phyloP scores from a whole-genome alignment of 2,113 vertebrate species.

The Strix aluco region DNA sequence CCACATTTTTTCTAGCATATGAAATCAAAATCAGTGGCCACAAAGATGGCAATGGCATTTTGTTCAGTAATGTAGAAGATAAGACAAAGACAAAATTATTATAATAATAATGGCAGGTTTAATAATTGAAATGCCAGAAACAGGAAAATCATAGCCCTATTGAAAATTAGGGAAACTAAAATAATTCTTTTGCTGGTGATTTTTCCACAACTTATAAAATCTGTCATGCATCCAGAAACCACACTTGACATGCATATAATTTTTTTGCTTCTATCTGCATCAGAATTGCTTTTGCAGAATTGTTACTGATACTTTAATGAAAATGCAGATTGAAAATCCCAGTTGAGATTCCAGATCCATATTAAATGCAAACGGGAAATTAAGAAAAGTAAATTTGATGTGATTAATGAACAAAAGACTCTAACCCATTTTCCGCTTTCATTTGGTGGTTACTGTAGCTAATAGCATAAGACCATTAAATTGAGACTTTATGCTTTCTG shows the following conservation, averaged over 20 bases:
- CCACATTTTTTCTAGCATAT: background rate
- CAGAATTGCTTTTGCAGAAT: background rate
- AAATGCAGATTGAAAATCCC: background rate
- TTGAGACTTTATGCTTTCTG: background rate
- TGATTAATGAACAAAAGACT: background rate
- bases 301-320: background rate
- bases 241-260: accelerated
- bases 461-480: background rate
- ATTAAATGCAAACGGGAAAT: background rate
- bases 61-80: background rate
- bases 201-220: background rate
- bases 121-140: background rate
- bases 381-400: background rate
- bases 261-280: background rate
- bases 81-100: background rate
- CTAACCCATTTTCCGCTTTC: background rate
- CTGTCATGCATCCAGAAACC: background rate
- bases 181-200: background rate
- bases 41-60: background rate
- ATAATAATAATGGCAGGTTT: background rate
- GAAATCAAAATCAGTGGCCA: background rate
- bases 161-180: background rate
- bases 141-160: background rate
- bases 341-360: background rate
- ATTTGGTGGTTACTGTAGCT: background rate